Evolutionary conservation across 2,113 vertebrate species (phyloP).

Genomic region (Okapia johnstoni): DNA sequence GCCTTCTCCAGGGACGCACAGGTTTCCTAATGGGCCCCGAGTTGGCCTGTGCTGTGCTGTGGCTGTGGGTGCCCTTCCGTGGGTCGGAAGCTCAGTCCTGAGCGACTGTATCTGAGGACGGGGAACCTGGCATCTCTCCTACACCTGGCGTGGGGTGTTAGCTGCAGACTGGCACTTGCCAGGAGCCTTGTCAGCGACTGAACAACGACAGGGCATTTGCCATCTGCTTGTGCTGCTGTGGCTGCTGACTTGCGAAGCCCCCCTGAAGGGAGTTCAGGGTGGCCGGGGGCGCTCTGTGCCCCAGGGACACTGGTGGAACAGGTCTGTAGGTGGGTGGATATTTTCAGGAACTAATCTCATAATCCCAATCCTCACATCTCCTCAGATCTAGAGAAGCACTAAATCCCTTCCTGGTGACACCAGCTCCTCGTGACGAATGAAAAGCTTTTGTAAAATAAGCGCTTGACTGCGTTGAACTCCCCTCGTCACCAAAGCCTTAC

Average conservation of each 20-base stretch:
- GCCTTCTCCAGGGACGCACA: not conserved
- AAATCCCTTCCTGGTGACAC: not conserved
- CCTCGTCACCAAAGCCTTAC: not conserved
- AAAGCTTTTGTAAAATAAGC: not conserved
- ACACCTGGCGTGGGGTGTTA: fast-evolving
- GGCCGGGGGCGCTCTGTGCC: not conserved
- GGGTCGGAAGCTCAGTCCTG: fast-evolving
- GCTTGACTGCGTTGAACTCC: fast-evolving
- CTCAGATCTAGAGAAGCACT: not conserved
- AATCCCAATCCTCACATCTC: not conserved
- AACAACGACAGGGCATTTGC: fast-evolving
- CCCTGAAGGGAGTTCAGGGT: not conserved
- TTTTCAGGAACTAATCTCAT: not conserved
- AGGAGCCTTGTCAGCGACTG: not conserved
- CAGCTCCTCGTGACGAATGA: not conserved
- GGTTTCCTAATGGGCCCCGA: fast-evolving
- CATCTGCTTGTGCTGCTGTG: fast-evolving
- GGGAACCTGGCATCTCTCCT: not conserved
- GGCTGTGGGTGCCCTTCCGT: fast-evolving
- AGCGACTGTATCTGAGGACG: not conserved
- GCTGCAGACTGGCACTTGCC: not conserved
- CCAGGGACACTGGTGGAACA: not conserved
- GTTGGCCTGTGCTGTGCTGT: too few relatives aligned
- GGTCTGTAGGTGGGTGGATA: not conserved
- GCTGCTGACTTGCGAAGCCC: not conserved